These are phyloP conservation scores for Hyphantria cunea DNA, from an alignment of 1,140 invertebrate species.

Conservation along the genomic window DNA sequence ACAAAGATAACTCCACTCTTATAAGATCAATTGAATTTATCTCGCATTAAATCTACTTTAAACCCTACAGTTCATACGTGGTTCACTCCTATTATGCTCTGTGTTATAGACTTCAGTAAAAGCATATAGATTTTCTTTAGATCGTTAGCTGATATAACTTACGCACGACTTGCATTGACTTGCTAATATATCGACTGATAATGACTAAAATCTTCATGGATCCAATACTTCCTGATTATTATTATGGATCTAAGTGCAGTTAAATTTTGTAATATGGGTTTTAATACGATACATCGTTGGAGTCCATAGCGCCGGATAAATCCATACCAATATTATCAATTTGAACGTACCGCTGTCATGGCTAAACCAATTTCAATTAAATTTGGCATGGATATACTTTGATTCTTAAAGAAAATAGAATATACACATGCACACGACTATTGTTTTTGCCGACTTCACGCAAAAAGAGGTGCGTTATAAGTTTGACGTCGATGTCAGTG, in stretches of 20 bases:
- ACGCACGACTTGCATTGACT: slow-evolving; percentile 24
- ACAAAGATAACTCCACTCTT: slow-evolving; percentile 47
- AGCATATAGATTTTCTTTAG: slow-evolving; percentile 35
- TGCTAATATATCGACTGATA: slow-evolving; percentile 15
- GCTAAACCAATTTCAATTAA: too few relatives aligned
- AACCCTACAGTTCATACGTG: slow-evolving; percentile 37
- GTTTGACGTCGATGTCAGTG: too few relatives aligned
- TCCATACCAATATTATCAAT: too few relatives aligned
- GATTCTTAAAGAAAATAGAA: too few relatives aligned
- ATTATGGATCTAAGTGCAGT: not conserved
- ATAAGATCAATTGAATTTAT: slow-evolving; percentile 65
- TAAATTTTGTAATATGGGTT: not conserved
- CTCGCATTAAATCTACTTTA: slow-evolving; percentile 47
- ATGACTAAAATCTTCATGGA: not conserved
- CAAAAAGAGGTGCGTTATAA: too few relatives aligned
- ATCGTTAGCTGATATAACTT: too few relatives aligned
- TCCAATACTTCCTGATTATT: not conserved
- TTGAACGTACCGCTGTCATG: too few relatives aligned
- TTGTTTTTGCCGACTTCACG: too few relatives aligned
- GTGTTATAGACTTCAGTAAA: slow-evolving; percentile 40
- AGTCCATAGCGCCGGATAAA: slow-evolving; percentile 20
- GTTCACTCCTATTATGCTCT: slow-evolving; percentile 42
- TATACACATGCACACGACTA: too few relatives aligned
- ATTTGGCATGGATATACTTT: too few relatives aligned
- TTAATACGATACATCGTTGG: not conserved